Base-by-base conservation (phyloP, 2,797 vertebrate genomes). In the Phyllotis vaccarum region DNA sequence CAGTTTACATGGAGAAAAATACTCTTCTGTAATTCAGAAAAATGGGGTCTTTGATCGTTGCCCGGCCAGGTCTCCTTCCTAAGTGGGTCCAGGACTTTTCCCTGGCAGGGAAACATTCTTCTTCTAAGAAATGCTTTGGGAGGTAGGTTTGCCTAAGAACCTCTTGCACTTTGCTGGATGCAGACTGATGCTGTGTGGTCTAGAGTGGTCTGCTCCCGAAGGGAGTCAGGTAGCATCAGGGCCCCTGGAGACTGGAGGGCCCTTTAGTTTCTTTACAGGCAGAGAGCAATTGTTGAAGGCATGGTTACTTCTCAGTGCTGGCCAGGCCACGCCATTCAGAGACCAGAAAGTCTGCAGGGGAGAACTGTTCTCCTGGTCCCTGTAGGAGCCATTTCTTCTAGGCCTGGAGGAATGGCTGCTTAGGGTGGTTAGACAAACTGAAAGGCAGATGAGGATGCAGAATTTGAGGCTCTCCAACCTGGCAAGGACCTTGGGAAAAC, bases 1-100 rank as follows among this genome's bases (percentile, higher is more conserved):
- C 96, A 96, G 86, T 93, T 93, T 56, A 31, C 95, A 93, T 60
- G 96, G 94, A 98, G 96, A 95, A 98, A 97, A 96, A 95, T 98
- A 91, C 94, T 74, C 88, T 97, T 60, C 87, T 98, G 94, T 97
- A 58, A 66, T 91, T 97, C 90, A 95, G 97, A 97, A 97, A 97
- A 97, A 98, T 96, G 95, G 90, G 89, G 92, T 94, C 97, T 98
- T 97, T 98, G 94, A 97, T 94, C 81, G 91, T 96, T 70, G 95
- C 96, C 82, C 87, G 90, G 92, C 95, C 97, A 97, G 97, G 95
- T 97, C 96, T 96, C 90, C 93, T 90, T 97, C 96, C 96, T 83
- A 91, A 96, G 90, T 81, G 87, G 91, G 85, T 96, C 89, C 94
- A 96, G 81, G 94, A 95, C 76, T 95, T 96, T 92, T 68, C 92